Evolutionary conservation across 35 echinoderm and acorn worm species (phyloP).

Genomic region (Acanthaster planci): DNA sequence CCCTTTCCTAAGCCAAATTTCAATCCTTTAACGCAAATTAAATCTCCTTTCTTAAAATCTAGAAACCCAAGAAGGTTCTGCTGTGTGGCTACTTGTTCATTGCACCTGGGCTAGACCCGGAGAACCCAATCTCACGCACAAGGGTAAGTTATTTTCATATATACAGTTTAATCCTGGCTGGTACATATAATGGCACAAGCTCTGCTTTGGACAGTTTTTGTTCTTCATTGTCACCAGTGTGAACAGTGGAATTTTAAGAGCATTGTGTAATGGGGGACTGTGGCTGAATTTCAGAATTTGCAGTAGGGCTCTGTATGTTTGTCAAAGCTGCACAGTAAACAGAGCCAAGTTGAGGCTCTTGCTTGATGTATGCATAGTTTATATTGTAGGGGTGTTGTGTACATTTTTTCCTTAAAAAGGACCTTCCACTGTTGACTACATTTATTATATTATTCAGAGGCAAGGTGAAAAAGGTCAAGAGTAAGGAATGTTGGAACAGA

Average conservation of each 20-base stretch:
- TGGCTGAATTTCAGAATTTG: conserved; percentile 17
- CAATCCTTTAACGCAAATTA: too few species aligned
- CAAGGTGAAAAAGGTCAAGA: neutral
- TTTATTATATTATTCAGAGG: neutral
- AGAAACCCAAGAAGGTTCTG: conserved; percentile 98
- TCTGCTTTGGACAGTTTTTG: neutral
- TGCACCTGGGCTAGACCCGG: conserved; percentile 85
- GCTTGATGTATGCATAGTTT: neutral
- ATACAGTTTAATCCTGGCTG: too few species aligned
- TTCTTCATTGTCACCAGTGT: conserved; percentile 18
- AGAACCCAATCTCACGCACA: conserved; percentile 77
- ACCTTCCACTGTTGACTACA: neutral
- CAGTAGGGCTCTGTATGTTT: conserved; percentile 19
- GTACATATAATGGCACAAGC: too few species aligned
- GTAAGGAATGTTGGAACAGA: neutral
- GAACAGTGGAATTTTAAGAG: conserved; percentile 27
- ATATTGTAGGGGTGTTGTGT: neutral
- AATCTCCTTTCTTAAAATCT: conserved; percentile 12
- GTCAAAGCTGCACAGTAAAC: neutral
- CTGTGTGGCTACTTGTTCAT: conserved; percentile 93
- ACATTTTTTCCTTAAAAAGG: neutral
- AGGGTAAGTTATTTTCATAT: conserved; percentile 61
- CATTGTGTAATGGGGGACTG: conserved; percentile 3
- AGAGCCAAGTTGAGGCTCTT: neutral
- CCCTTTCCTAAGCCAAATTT: too few species aligned